A percentile compares a stretch with the other conserved stretches of the same genome.
Conservation (phyloP, 1,140 invertebrate genomes). For the Caenorhabditis briggsae region DNA sequence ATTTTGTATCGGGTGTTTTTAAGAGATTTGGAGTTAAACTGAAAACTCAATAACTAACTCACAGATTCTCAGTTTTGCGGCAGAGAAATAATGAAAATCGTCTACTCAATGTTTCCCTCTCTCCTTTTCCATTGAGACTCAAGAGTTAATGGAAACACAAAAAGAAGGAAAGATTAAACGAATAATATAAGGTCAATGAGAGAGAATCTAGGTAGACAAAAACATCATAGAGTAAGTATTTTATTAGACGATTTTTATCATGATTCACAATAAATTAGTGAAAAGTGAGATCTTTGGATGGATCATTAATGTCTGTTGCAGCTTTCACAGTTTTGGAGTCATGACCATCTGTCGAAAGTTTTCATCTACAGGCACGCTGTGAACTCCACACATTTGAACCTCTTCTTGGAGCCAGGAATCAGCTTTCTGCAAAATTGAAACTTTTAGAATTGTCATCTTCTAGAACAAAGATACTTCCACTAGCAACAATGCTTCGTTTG, state of each 20-base stretch:
- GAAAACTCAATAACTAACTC: neutral
- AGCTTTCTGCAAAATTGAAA: neutral
- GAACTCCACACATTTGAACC: slow-evolving; percentile 27
- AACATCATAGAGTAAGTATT: no score
- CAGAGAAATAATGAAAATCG: neutral
- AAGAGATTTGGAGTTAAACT: neutral
- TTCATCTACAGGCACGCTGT: neutral
- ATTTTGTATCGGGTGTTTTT: neutral
- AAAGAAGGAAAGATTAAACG: neutral
- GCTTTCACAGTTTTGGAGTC: neutral
- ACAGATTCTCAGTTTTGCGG: neutral
- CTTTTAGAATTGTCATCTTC: no score
- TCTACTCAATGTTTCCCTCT: neutral
- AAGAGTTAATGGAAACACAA: neutral
- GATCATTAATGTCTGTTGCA: no score
- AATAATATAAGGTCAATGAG: neutral
- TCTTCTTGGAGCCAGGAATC: slow-evolving; percentile 8
- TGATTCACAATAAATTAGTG: neutral
- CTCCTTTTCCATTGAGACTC: neutral
- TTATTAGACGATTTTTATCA: no score
- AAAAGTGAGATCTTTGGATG: neutral
- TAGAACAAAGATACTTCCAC: neutral
- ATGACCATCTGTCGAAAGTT: neutral
- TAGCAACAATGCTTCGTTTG: neutral
- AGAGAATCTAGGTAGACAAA: neutral